Base-by-base conservation (phyloP, 2,888 invertebrate species). In the Noctua comes region DNA sequence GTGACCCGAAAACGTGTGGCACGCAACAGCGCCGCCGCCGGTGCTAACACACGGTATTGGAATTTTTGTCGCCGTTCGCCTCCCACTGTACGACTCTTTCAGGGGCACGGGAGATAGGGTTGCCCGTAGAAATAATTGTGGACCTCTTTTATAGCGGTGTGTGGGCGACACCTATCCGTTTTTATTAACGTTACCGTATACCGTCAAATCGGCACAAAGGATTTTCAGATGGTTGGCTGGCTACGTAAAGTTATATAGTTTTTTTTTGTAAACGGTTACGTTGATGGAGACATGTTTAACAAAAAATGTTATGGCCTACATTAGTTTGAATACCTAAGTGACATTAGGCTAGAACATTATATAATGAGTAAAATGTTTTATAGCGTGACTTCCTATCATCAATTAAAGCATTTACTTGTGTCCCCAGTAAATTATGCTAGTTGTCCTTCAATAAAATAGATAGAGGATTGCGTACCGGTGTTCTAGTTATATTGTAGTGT, bases 1-100 rank as follows among this genome's bases (percentile, higher is more conserved):
- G 95, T 88, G 95, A 94, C 94, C 95, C 92, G 87, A 94, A 95
- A 95, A 93, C 92, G 92, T 91, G 91, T 84, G 91, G 93, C 95
- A 95, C 95, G 95, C 95, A 92, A 95, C 89, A 86, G 89, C 87
- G 83, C 84, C 21, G 64, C 62, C 31, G 64, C 21, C 85, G 83
- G 84, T 82, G 90, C 83, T 86, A 88, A 90, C 91, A 91, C 91
- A 90, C 89, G 90, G 91, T 92, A 94, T 92, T 91, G 94, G 94
- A 93, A 93, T 94, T 94, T 94, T 93, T 91, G 90, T 90, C 90
- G 91, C 90, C 91, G 90, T 91, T 91, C 90, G 86, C 86, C 90
- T 85, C 82, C 87, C 88, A 85, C 86, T 88, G 88, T 89, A 91
- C 92, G 90, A 89, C 91, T 92, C 91, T 93, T 92, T 92, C 90